phyloP scores from a whole-genome alignment of 1,140 invertebrate species.

The Adelges cooleyi region DNA sequence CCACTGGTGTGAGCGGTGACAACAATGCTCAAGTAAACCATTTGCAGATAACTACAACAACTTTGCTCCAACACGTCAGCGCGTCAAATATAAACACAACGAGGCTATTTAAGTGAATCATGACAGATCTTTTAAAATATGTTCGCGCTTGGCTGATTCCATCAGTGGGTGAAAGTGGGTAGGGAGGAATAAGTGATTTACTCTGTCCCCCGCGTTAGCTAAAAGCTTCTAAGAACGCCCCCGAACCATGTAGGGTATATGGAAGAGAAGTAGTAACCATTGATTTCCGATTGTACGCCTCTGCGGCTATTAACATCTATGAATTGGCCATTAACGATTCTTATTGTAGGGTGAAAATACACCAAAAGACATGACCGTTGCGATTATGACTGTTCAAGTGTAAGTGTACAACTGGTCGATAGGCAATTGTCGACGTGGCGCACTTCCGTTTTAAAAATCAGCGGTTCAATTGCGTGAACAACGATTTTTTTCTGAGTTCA shows the following conservation, averaged over 20 bases:
- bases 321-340: too few species aligned
- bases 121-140: constrained; percentile 26
- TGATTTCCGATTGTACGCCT: too few species aligned
- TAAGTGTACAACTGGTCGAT: too few species aligned
- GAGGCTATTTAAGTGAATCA: constrained; percentile 27
- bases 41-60: not conserved
- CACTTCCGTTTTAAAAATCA: too few species aligned
- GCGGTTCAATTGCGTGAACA: too few species aligned
- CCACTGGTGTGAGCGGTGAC: not conserved
- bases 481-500: too few species aligned
- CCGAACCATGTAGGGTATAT: not conserved
- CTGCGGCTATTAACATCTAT: too few species aligned
- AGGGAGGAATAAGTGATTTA: not conserved
- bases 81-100: constrained; percentile 15
- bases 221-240: constrained; percentile 17
- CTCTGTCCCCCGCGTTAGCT: not conserved
- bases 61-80: not conserved
- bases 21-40: too few species aligned
- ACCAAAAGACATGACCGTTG: too few species aligned
- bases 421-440: too few species aligned
- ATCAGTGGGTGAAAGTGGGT: not conserved
- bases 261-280: constrained; percentile 14
- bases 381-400: too few species aligned
- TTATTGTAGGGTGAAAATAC: too few species aligned
- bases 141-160: constrained; percentile 20